Evolutionary conservation across 2,888 invertebrate genomes (phyloP), one percentile per base, ranked within the genome.

Genomic region (Dicyrtoma fusca): DNA sequence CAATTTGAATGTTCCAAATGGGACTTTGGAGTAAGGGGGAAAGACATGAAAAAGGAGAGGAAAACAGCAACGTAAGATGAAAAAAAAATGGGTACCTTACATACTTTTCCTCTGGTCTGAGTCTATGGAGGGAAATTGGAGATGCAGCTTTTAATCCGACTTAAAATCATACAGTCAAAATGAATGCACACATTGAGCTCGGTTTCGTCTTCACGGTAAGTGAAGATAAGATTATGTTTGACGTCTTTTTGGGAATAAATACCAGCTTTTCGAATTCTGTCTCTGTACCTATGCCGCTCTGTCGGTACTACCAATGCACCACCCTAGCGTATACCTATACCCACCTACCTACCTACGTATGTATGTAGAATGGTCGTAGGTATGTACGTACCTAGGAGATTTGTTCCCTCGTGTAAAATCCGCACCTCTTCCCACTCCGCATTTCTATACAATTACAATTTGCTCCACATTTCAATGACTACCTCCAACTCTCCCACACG

Each of bases 161-260:
- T 64, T 64, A 49, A 63, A 63, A 64, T 49, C 66, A 34, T 55
- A 42, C 42, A 49, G 66, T 21, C 6, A 63, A 23, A 63, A 45
- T 63, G 63, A 45, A 63, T 63, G 63, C 47, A 21, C 47, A 47
- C 45, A 63, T 42, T 66, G 34, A 34, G 34, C 55, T 53, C 53
- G 19, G 34, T 53, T 66, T 55, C 49, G 53, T 66, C 66, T 66
- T 66, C 66, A 66, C 49, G 66, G 53, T 19, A 66, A 11, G 66
- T 49, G 25, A 21, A 66, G 66, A 66, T 66, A 66, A 66, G 66
- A 66, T 66, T 66, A 53, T 66, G 53, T 51, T 66, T 66, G 66
- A 66, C 53, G 66, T 66, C 51, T 55, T 26, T 21, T 26, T 21
- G n/a, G 66, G 51, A 55, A 61, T 61, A 25, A 17, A 34, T 34